These are phyloP conservation scores for Psilanteris sp. DNA, from an alignment of 1,140 invertebrate genomes.

Conservation along the genomic window DNA sequence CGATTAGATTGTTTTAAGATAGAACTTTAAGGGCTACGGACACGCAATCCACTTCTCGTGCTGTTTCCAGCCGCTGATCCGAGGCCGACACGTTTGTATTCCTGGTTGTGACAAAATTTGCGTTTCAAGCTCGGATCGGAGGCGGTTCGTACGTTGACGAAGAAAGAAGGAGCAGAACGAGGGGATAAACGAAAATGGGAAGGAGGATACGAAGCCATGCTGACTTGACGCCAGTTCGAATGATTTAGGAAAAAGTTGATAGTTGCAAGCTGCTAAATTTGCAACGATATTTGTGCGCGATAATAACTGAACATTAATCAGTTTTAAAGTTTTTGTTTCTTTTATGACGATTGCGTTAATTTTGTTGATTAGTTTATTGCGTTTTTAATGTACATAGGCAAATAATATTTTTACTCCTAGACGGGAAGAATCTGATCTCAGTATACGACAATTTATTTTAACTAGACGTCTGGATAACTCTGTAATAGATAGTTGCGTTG, in stretches of 20 bases:
- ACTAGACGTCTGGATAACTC: too few relatives aligned
- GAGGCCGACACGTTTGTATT: conserved; percentile 53
- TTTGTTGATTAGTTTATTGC: conserved; percentile 1
- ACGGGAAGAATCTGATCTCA: too few relatives aligned
- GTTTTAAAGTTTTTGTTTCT: not conserved
- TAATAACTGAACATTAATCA: conserved; percentile 4
- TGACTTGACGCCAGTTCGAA: not conserved
- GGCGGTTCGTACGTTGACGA: too few relatives aligned
- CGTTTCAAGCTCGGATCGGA: too few relatives aligned
- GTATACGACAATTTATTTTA: too few relatives aligned
- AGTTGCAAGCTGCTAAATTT: not conserved
- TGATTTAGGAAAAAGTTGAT: conserved; percentile 17
- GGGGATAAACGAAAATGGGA: too few relatives aligned
- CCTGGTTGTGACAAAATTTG: conserved; percentile 35
- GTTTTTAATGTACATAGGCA: not conserved
- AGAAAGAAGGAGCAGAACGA: too few relatives aligned
- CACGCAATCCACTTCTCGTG: conserved; percentile 10
- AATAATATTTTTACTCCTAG: not conserved
- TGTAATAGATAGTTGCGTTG: too few relatives aligned
- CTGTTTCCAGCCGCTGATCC: conserved; percentile 48
- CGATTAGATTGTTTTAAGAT: conserved; percentile 25
- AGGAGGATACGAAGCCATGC: too few relatives aligned
- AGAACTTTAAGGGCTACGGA: not conserved
- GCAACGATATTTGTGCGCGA: not conserved
- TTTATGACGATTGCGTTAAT: too few relatives aligned